These are phyloP conservation scores for Pristionchus fissidentatus DNA, from an alignment of 2,888 invertebrate genomes.

Conservation along the genomic window DNA sequence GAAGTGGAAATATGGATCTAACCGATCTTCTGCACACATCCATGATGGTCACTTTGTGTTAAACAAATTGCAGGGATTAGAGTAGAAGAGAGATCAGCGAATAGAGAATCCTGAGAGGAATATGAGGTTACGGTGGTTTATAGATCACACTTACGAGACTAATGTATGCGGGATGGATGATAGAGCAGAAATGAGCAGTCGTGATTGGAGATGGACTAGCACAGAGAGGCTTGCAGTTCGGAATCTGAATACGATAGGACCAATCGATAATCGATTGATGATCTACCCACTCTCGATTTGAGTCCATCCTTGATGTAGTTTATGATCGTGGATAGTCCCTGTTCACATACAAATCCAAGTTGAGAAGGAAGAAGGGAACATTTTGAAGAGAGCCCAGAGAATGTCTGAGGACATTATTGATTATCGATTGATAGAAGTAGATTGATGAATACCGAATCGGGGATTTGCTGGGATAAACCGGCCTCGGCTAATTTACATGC, in stretches of 20 bases:
- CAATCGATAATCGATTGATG: not conserved
- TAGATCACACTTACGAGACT: not conserved
- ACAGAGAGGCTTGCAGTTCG: conserved; percentile 7
- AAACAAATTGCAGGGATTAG: conserved; percentile 4
- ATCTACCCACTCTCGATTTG: not conserved
- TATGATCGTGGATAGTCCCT: not conserved
- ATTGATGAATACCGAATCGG: not conserved
- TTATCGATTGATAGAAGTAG: not conserved
- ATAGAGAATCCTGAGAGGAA: not conserved
- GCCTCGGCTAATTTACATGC: not conserved
- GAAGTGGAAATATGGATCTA: too few relatives aligned
- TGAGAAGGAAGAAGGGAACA: conserved; percentile 22
- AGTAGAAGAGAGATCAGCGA: conserved; percentile 32
- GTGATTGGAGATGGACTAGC: not conserved
- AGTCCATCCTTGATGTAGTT: conserved; percentile 19
- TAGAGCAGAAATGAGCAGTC: not conserved
- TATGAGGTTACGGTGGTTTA: not conserved
- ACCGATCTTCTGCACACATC: not conserved
- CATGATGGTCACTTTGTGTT: not conserved
- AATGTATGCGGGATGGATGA: not conserved
- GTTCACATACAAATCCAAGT: not conserved
- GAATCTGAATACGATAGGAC: conserved; percentile 19
- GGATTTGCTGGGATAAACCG: conserved; percentile 12
- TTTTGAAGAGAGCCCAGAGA: not conserved
- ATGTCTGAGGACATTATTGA: not conserved